Conservation (phyloP, 2,888 invertebrate genomes). For the Ectemnius cavifrons region DNA sequence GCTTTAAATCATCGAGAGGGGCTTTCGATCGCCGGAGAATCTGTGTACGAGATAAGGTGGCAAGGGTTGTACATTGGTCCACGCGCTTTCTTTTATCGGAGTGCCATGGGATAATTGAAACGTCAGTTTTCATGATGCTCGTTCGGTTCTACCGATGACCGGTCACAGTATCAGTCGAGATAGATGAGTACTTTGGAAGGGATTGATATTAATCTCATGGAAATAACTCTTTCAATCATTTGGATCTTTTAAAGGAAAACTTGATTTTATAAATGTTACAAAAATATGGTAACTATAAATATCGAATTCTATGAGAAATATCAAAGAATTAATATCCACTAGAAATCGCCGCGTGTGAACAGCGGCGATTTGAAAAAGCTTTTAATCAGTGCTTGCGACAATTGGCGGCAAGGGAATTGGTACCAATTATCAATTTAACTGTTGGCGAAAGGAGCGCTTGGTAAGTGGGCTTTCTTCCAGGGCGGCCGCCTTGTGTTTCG, state of each 20-base stretch:
- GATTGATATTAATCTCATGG: not conserved
- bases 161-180: not conserved
- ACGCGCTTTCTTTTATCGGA: constrained; percentile 42
- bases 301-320: too few species aligned
- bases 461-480: constrained; percentile 42
- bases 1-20: not conserved
- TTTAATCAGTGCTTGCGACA: constrained; percentile 55
- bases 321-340: too few species aligned
- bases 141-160: not conserved
- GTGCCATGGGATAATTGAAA: constrained; percentile 49
- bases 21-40: constrained; percentile 14
- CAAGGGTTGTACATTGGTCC: constrained; percentile 42
- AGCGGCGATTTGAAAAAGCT: constrained; percentile 39
- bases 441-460: constrained; percentile 50
- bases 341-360: constrained; percentile 38
- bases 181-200: not conserved
- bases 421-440: constrained; percentile 62
- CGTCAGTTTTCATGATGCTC: not conserved
- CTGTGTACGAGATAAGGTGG: constrained; percentile 47
- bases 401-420: constrained; percentile 61
- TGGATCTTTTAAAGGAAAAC: not conserved
- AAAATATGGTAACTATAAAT: too few species aligned
- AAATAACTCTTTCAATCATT: not conserved
- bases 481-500: constrained; percentile 43
- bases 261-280: too few species aligned